phyloP scores from a whole-genome alignment of 2,113 vertebrate genomes.

The Leuciscus idus region DNA sequence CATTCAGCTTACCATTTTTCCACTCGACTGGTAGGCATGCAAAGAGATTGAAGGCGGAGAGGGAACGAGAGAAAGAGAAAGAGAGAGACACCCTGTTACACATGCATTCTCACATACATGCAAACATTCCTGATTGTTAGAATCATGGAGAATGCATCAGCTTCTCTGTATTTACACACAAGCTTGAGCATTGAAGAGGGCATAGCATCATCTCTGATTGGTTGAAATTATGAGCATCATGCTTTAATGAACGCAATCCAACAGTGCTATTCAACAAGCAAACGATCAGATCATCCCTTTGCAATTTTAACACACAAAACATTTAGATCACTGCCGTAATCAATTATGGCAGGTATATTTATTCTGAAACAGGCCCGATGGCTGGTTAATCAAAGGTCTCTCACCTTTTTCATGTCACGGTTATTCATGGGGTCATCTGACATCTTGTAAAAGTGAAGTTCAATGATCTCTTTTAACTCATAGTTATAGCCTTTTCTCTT shows the following conservation, averaged over 20 bases:
- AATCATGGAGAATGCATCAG: conserved; percentile 50
- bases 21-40: conserved; percentile 91
- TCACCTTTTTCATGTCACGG: conserved; percentile 95
- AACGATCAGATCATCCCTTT: not conserved
- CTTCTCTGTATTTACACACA: conserved; percentile 58
- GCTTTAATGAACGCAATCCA: conserved; percentile 38
- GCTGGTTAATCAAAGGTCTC: not conserved
- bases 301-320: not conserved
- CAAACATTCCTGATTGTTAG: conserved; percentile 71
- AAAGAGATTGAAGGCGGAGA: conserved; percentile 70
- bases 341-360: not conserved
- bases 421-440: conserved; percentile 95
- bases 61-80: conserved; percentile 42
- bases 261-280: conserved; percentile 3
- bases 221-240: conserved; percentile 63
- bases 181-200: conserved; percentile 60
- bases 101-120: conserved; percentile 77
- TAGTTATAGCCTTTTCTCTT: conserved; percentile 95
- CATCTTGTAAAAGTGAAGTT: conserved; percentile 94
- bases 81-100: conserved; percentile 73
- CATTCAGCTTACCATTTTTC: conserved; percentile 94
- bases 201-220: conserved; percentile 57
- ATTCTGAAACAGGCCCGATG: not conserved
- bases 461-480: conserved; percentile 96
- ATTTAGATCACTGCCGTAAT: not conserved